These are phyloP conservation scores for Orchesella cincta DNA, from an alignment of 1,140 invertebrate genomes.

Conservation along the genomic window DNA sequence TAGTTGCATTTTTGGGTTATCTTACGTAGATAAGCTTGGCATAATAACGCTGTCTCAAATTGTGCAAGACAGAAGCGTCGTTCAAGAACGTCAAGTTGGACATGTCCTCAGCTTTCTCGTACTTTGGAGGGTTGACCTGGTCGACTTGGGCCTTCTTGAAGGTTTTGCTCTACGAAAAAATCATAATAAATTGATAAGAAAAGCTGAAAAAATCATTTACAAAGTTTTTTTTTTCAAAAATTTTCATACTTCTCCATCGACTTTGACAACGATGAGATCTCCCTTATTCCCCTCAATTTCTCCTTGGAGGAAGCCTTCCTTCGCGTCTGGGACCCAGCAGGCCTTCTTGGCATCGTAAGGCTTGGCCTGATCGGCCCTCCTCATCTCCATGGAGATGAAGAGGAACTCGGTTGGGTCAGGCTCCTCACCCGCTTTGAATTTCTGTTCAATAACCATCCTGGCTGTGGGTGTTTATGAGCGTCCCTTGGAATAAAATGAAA, in stretches of 20 bases:
- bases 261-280: constrained; percentile 63
- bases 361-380: constrained; percentile 94
- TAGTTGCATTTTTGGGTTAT: not conserved
- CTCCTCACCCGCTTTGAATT: constrained; percentile 61
- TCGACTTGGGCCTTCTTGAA: constrained; percentile 61
- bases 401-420: constrained; percentile 92
- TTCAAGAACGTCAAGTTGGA: constrained; percentile 69
- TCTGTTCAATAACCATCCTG: constrained; percentile 52
- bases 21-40: constrained; percentile 64
- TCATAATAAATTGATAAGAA: not conserved
- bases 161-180: constrained; percentile 52
- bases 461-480: not conserved
- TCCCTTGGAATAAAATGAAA: not conserved
- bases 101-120: constrained; percentile 67
- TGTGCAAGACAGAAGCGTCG: constrained; percentile 65
- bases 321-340: constrained; percentile 97
- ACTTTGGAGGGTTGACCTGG: constrained; percentile 65
- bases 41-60: constrained; percentile 63
- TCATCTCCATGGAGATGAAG: constrained; percentile 87
- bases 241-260: constrained; percentile 56
- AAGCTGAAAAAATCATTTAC: not conserved
- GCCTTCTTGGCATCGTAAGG: constrained; percentile 99
- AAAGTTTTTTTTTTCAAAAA: not conserved
- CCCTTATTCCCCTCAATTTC: constrained; percentile 81
- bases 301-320: constrained; percentile 94